Base-by-base conservation (phyloP, 2,113 vertebrate genomes). In the Lichenostomus cassidix region DNA sequence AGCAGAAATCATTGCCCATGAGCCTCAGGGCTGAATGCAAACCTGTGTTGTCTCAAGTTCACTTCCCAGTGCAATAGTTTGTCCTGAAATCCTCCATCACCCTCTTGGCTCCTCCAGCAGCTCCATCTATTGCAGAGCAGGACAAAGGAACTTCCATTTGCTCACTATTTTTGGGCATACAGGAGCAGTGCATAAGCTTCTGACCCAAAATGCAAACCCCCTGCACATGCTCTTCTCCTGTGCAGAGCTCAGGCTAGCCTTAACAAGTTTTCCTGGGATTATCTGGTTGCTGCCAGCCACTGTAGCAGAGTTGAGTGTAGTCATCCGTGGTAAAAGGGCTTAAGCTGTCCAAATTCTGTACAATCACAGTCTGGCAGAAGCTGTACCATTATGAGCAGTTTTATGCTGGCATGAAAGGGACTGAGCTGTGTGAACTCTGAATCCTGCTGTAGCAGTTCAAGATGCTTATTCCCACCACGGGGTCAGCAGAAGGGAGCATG, bases 321-420 rank as follows among this genome's bases (percentile, higher is more conserved):
- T 94, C 87, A 95, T 53, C 63, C n/a, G 1, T 71, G 20, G 41
- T 75, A 53, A 94, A 93, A 89, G 47, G 65, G 84, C 78, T 96
- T 87, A 91, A 92, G 44, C 65, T 87, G 49, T 89, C 53, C 11
- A 11, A 68, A 73, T 44, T 21, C 55, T 62, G 46, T 29, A 25
- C 52, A 84, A 37, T 63, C 76, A 25, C 68, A 93, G 70, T 46
- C 64, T 94, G 92, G 68, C 42, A 77, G 77, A 62, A 56, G 63
- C 83, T 47, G 16, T 35, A 39, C 35, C 44, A 29, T 39, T 42
- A 9, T 41, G 37, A 81, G 39, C 18, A 46, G 47, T 33, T 58
- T 70, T 52, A 14, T 23, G 37, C 47, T 75, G 73, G 35, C 62
- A 15, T 47, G 80, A 92, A 76, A 81, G 13, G 10, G 58, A 11